phyloP scores from a whole-genome alignment of 2,113 vertebrate species.

The Chamaetylas fuelleborni region DNA sequence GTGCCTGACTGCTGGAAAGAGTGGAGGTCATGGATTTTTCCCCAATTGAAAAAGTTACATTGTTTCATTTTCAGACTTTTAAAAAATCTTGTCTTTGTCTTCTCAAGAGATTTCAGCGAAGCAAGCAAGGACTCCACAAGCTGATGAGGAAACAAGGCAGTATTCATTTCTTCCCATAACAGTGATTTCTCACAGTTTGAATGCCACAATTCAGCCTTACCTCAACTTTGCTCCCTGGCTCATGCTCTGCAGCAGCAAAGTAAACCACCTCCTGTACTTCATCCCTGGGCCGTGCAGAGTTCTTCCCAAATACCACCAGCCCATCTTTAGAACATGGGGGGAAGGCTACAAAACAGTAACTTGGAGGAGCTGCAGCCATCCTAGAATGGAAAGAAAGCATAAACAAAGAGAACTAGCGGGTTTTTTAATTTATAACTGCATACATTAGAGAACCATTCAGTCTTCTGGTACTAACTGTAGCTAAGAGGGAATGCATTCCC shows the following conservation, averaged over 20 bases:
- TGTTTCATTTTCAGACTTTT: background rate
- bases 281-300: slow-evolving; percentile 80
- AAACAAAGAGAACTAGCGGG: background rate
- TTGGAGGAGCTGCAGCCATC: slow-evolving; percentile 78
- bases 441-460: background rate
- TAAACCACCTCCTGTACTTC: slow-evolving; percentile 83
- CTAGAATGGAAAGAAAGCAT: slow-evolving; percentile 50
- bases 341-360: slow-evolving; percentile 81
- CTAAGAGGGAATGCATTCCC: background rate
- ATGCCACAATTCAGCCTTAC: slow-evolving; percentile 51
- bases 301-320: slow-evolving; percentile 80
- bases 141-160: background rate
- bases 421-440: background rate
- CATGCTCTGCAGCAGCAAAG: slow-evolving; percentile 68
- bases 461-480: background rate
- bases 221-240: slow-evolving; percentile 77
- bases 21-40: background rate
- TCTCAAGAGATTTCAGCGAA: background rate
- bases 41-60: background rate
- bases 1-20: background rate
- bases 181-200: background rate
- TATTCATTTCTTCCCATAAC: background rate
- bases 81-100: background rate
- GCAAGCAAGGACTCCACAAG: background rate
- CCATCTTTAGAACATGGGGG: slow-evolving; percentile 75